Conservation (phyloP, 30 jellyfish, hydroid and myxozoan species). For the Cassiopea xamachana region DNA sequence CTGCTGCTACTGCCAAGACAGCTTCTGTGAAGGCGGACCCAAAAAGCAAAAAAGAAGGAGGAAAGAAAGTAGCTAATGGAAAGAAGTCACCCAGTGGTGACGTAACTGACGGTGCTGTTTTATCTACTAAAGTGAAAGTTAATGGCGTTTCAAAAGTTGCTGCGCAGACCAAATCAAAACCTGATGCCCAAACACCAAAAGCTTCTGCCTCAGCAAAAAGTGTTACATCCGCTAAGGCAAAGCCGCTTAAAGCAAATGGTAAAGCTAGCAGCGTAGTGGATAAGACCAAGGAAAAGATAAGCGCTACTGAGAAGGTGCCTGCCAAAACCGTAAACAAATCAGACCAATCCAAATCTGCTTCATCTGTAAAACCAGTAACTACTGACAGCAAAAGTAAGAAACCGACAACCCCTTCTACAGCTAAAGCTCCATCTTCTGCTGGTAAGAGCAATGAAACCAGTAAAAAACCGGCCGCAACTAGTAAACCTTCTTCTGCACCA, state of each 20-base stretch:
- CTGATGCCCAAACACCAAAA: background rate
- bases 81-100: background rate
- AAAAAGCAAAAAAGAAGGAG: background rate
- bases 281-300: background rate
- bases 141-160: slow-evolving; percentile 2
- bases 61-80: too few relatives aligned
- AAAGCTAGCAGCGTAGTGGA: background rate
- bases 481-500: slow-evolving; percentile 68
- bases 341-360: background rate
- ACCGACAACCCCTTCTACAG: background rate
- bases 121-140: slow-evolving; percentile 17
- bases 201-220: background rate
- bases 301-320: slow-evolving; percentile 6
- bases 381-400: slow-evolving; percentile 11
- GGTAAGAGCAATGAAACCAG: slow-evolving; percentile 19
- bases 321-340: slow-evolving; percentile 14
- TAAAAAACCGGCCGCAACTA: slow-evolving; percentile 16
- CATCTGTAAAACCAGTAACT: background rate
- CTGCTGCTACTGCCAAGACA: slow-evolving; percentile 15
- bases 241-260: background rate
- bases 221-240: background rate
- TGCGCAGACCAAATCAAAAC: background rate
- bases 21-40: background rate
- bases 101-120: slow-evolving; percentile 40
- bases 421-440: slow-evolving; percentile 22